Percentiles rank a stretch among this genome's conserved stretches.
phyloP scores from a whole-genome alignment of 2,797 vertebrate genomes.

The Chelonia mydas region DNA sequence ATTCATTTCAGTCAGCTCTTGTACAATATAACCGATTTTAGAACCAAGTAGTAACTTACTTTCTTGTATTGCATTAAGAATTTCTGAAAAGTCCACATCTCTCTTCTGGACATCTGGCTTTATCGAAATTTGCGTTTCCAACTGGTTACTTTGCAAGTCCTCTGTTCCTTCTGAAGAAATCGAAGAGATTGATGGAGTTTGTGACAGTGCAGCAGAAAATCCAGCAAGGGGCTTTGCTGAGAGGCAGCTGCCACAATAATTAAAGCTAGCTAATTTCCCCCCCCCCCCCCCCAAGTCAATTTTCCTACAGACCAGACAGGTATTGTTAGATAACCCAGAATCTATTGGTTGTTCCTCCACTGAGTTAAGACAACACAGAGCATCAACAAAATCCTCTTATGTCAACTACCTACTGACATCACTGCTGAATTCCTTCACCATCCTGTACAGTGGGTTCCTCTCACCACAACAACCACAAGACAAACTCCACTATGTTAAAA shows the following conservation, averaged over 20 bases:
- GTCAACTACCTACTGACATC: neutral
- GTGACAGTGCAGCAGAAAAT: slow-evolving; percentile 65
- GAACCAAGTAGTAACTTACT: slow-evolving; percentile 80
- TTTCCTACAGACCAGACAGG: slow-evolving; percentile 9
- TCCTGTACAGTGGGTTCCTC: neutral
- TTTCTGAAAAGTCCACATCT: slow-evolving; percentile 86
- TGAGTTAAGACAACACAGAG: neutral
- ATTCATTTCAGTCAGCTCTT: slow-evolving; percentile 29
- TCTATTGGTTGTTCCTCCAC: neutral
- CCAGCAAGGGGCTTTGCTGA: slow-evolving; percentile 47
- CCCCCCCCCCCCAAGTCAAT: neutral
- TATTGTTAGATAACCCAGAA: neutral
- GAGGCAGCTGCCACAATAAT: slow-evolving; percentile 51
- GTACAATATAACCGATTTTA: slow-evolving; percentile 36
- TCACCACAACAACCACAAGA: neutral
- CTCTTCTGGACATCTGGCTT: slow-evolving; percentile 80
- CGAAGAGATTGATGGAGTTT: slow-evolving; percentile 81
- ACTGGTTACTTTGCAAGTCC: slow-evolving; percentile 81
- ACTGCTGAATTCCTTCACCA: fast-evolving
- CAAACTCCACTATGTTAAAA: neutral
- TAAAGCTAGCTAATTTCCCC: neutral
- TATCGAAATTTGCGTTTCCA: slow-evolving; percentile 81
- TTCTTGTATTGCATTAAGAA: slow-evolving; percentile 87
- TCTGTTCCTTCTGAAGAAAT: slow-evolving; percentile 84
- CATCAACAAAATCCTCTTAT: neutral